These are phyloP conservation scores for Anolis sagrei DNA, from an alignment of 2,113 vertebrate species.

Conservation along the genomic window DNA sequence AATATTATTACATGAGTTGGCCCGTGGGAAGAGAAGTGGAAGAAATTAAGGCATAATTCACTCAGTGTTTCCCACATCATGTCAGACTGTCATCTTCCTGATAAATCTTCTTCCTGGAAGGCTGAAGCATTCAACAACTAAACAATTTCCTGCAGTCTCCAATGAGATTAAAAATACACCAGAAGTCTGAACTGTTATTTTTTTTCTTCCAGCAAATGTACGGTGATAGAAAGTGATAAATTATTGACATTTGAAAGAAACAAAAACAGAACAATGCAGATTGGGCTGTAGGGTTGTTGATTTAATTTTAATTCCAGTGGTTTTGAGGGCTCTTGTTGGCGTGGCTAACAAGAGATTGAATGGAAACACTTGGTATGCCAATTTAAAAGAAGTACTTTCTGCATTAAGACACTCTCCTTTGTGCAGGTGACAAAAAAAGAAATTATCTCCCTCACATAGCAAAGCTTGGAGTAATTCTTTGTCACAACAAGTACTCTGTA, in stretches of 20 bases:
- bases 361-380: background rate
- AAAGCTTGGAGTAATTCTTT: background rate
- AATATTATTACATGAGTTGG: background rate
- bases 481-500: background rate
- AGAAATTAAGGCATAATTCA: constrained; percentile 31
- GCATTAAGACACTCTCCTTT: background rate
- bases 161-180: constrained; percentile 64
- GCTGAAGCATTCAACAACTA: constrained; percentile 62
- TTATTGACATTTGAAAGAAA: constrained; percentile 57
- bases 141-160: constrained; percentile 61
- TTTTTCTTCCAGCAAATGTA: constrained; percentile 52
- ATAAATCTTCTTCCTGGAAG: constrained; percentile 47
- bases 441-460: background rate
- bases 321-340: constrained; percentile 20
- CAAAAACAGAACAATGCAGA: constrained; percentile 44
- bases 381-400: background rate
- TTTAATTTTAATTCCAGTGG: constrained; percentile 25
- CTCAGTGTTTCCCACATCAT: constrained; percentile 49
- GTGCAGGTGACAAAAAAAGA: background rate
- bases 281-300: constrained; percentile 39
- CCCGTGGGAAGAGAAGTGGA: background rate
- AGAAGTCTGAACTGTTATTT: constrained; percentile 46
- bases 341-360: constrained; percentile 1
- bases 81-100: constrained; percentile 55
- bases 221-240: constrained; percentile 51